Percentiles rank a stretch among this genome's conserved stretches.
Conservation (phyloP, 2,113 vertebrate genomes). For the Zapornia atra region DNA sequence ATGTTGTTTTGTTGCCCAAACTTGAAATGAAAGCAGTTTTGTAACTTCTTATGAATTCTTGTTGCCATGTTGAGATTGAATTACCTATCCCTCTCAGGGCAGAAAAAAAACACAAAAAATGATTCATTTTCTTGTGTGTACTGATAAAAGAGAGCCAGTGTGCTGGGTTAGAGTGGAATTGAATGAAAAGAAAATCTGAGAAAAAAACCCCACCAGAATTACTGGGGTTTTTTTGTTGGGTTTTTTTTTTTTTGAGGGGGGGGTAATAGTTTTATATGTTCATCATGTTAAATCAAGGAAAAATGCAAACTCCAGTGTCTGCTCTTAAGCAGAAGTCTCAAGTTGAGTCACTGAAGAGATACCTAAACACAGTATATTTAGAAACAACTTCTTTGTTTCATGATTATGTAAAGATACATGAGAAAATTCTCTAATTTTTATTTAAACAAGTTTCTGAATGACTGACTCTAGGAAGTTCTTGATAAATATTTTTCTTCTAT, state of each 20-base stretch:
- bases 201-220: background rate
- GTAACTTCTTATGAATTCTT: background rate
- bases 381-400: background rate
- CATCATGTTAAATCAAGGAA: background rate
- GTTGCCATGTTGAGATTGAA: background rate
- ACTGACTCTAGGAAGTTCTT: background rate
- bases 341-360: background rate
- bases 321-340: background rate
- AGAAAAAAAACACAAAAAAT: background rate
- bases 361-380: background rate
- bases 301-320: background rate
- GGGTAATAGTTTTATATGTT: background rate
- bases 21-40: slow-evolving; percentile 5
- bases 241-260: background rate
- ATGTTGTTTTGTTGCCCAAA: background rate
- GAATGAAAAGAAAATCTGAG: background rate
- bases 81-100: background rate
- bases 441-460: background rate
- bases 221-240: background rate
- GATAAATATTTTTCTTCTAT: background rate
- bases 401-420: background rate
- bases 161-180: background rate
- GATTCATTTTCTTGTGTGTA: background rate
- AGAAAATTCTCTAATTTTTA: background rate
- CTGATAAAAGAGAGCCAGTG: background rate